Conservation (phyloP, 2,797 vertebrate species). For the Meriones psammophilus region DNA sequence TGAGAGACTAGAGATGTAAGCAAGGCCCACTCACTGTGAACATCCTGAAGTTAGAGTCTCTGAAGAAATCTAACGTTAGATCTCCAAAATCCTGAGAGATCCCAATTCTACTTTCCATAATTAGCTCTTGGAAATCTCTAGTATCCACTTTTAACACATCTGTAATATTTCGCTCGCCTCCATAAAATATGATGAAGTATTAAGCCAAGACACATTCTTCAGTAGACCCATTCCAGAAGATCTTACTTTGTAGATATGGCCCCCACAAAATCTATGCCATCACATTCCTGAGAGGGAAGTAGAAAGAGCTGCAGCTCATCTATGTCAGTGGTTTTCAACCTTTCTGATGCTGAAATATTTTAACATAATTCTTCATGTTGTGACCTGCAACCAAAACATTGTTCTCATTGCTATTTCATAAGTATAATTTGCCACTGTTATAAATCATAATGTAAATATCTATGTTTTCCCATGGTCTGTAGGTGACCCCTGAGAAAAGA, state of each 20-base stretch:
- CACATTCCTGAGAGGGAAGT: conserved; percentile 3
- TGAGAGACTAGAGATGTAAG: background rate
- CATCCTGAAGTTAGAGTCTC: background rate
- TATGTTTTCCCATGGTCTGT: background rate
- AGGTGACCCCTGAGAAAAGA: background rate
- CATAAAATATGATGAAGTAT: background rate
- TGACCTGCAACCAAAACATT: background rate
- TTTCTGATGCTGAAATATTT: background rate
- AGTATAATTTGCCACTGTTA: background rate
- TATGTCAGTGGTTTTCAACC: background rate
- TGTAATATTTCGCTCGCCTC: background rate
- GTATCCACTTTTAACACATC: background rate
- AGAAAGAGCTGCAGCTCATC: background rate
- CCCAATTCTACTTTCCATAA: conserved; percentile 1
- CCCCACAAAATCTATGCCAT: background rate
- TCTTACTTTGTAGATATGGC: background rate
- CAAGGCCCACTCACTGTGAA: background rate
- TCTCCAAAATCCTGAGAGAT: background rate
- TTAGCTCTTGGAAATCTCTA: conserved; percentile 11
- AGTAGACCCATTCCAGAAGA: conserved; percentile 1
- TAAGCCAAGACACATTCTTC: conserved; percentile 31
- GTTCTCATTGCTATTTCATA: background rate
- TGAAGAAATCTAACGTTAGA: background rate
- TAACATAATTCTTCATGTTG: background rate
- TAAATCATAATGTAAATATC: background rate